Conservation (phyloP, 2,113 vertebrate genomes). For the Promerops cafer region DNA sequence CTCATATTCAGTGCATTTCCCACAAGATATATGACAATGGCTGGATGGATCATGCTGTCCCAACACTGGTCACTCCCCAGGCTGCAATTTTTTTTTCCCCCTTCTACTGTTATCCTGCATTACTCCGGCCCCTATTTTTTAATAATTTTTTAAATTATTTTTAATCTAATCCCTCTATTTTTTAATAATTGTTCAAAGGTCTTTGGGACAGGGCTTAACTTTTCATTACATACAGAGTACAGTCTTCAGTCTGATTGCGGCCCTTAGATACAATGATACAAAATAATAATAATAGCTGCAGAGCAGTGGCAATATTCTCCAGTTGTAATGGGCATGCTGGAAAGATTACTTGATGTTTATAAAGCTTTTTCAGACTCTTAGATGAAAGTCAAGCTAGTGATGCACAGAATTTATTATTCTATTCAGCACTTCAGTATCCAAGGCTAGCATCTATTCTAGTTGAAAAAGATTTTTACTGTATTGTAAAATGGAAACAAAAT, state of each 20-base stretch:
- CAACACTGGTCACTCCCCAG: background rate
- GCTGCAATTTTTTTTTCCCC: accelerated
- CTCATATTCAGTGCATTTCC: background rate
- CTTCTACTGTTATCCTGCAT: background rate
- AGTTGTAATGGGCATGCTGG: background rate
- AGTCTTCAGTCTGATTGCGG: background rate
- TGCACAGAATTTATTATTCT: slow-evolving; percentile 53
- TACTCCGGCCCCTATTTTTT: background rate
- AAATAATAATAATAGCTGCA: slow-evolving; percentile 25
- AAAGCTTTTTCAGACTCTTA: slow-evolving; percentile 38
- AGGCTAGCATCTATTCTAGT: slow-evolving; percentile 44
- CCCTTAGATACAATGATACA: background rate
- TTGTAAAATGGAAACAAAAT: slow-evolving; percentile 60
- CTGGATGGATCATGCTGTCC: background rate
- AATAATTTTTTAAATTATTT: background rate
- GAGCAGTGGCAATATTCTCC: background rate
- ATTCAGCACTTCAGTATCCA: slow-evolving; percentile 38
- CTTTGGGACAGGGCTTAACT: background rate
- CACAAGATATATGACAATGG: background rate
- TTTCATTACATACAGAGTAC: background rate
- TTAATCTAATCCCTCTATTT: background rate
- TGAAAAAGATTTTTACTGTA: slow-evolving; percentile 55
- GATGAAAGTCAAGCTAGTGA: slow-evolving; percentile 42
- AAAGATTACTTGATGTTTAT: slow-evolving; percentile 52
- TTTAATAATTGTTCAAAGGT: background rate